Evolutionary conservation across 2,888 invertebrate genomes (phyloP).

Genomic region (Polia nebulosa): DNA sequence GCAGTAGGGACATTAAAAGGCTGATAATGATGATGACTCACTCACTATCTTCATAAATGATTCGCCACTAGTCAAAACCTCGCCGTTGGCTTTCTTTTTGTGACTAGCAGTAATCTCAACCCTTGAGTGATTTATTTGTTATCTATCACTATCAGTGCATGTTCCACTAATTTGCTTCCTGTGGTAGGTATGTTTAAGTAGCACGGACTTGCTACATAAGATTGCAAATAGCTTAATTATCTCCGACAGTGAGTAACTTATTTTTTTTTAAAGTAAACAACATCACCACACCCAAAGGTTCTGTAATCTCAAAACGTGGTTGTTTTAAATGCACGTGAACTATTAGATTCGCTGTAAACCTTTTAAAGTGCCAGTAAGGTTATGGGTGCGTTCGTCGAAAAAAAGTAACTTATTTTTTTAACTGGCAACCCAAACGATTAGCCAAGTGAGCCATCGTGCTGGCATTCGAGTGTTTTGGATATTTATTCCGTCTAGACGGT

Average conservation of each 20-base stretch:
- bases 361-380: conserved; percentile 85
- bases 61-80: neutral
- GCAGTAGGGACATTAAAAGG: no score
- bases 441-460: conserved; percentile 89
- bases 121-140: conserved; percentile 16
- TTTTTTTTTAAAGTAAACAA: conserved; percentile 55
- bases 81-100: conserved; percentile 4
- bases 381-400: conserved; percentile 78
- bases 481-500: conserved; percentile 89
- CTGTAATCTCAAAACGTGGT: conserved; percentile 79
- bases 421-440: conserved; percentile 84
- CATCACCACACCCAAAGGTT: conserved; percentile 73
- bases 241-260: neutral
- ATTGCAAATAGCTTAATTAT: conserved; percentile 42
- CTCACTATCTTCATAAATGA: conserved; percentile 20
- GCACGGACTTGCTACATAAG: conserved; percentile 37
- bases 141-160: conserved; percentile 21
- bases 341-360: conserved; percentile 87
- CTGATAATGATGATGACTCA: no score
- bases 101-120: neutral
- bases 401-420: conserved; percentile 80
- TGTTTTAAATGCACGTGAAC: conserved; percentile 81
- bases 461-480: conserved; percentile 88
- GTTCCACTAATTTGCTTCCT: conserved; percentile 21
- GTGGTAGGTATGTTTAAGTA: conserved; percentile 1